phyloP scores from a whole-genome alignment of 2,888 invertebrate genomes.

The Caenorhabditis zanzibari region DNA sequence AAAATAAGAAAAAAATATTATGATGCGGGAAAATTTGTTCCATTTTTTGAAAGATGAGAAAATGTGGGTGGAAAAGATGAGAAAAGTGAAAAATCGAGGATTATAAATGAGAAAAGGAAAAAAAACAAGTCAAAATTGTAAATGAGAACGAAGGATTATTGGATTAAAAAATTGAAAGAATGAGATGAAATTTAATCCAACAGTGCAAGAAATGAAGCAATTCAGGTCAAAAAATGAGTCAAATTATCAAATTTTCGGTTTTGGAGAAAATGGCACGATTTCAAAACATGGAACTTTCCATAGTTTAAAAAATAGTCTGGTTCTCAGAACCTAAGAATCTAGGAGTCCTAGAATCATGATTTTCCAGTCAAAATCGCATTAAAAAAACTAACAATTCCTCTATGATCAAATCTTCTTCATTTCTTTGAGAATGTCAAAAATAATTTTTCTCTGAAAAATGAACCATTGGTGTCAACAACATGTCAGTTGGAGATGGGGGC shows the following conservation, averaged over 20 bases:
- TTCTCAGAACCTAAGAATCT: no score
- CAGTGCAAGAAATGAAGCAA: neutral
- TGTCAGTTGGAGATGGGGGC: conserved; percentile 13
- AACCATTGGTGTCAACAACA: conserved; percentile 22
- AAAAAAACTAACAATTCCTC: no score
- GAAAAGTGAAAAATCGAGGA: neutral
- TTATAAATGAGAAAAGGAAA: conserved; percentile 2
- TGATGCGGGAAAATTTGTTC: neutral
- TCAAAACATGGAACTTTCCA: no score
- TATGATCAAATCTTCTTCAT: neutral
- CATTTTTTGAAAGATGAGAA: neutral
- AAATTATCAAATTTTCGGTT: no score
- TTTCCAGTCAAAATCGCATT: no score
- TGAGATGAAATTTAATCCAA: neutral
- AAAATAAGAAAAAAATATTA: neutral
- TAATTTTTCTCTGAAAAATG: neutral
- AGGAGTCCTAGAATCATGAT: no score
- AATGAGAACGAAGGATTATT: neutral
- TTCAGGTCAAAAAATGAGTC: neutral
- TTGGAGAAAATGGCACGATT: neutral
- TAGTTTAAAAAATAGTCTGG: no score
- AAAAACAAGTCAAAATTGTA: neutral
- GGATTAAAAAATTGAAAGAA: conserved; percentile 2
- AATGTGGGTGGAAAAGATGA: neutral
- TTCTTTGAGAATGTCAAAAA: neutral